A percentile compares a stretch with the other conserved stretches of the same genome.
These are phyloP conservation scores for Esox niger DNA, from an alignment of 2,113 vertebrate species.

Conservation along the genomic window DNA sequence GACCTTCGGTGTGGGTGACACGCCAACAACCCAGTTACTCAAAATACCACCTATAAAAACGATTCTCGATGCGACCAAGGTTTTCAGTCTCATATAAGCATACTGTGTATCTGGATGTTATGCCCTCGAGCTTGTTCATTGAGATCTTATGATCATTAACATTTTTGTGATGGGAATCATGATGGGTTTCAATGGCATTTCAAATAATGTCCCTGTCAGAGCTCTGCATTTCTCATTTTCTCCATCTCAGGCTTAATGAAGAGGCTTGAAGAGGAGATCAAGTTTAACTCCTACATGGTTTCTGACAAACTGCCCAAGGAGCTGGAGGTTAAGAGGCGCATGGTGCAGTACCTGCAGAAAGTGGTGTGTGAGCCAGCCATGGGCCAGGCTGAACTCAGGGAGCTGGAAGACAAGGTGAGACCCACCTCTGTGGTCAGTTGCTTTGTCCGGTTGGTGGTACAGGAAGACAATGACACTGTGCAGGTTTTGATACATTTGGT, in stretches of 20 bases:
- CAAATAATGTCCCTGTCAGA: too few species aligned
- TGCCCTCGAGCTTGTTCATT: neutral
- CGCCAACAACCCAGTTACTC: neutral
- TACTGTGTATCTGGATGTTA: neutral
- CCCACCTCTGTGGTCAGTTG: conserved; percentile 5
- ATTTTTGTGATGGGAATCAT: neutral
- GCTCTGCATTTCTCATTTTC: conserved; percentile 48
- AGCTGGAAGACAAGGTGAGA: conserved; percentile 83
- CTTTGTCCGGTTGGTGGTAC: too few species aligned
- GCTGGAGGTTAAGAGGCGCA: conserved; percentile 81
- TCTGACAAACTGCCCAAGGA: conserved; percentile 91
- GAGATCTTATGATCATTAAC: conserved; percentile 3
- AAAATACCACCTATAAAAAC: too few species aligned
- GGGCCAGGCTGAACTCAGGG: conserved; percentile 83
- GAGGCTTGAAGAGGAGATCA: conserved; percentile 92
- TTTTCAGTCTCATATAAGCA: neutral
- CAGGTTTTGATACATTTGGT: neutral
- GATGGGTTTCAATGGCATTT: conserved; percentile 8
- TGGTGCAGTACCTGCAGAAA: conserved; percentile 84
- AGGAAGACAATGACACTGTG: neutral
- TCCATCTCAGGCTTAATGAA: conserved; percentile 86
- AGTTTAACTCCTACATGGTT: conserved; percentile 92
- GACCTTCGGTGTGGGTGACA: neutral
- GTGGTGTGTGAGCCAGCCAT: conserved; percentile 88
- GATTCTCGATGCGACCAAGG: neutral